Percentiles rank a stretch among this genome's conserved stretches.
Conservation (phyloP, 2,113 vertebrate genomes). For the Deroptyus accipitrinus region DNA sequence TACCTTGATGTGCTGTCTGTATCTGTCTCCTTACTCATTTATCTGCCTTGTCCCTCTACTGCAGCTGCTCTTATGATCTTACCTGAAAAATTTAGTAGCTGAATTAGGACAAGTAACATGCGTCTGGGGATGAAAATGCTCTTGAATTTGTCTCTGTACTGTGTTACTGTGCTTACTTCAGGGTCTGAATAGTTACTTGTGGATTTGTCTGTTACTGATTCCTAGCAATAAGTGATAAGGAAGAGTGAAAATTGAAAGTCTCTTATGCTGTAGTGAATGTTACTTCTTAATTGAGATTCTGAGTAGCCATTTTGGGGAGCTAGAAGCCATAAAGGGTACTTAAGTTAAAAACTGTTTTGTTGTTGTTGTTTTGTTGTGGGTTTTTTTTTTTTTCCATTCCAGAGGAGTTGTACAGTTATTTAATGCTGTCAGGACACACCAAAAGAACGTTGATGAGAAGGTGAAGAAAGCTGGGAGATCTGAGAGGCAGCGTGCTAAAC, state of each 20-base stretch:
- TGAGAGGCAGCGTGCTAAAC: constrained; percentile 86
- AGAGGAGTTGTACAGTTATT: constrained; percentile 96
- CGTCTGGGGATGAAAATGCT: not conserved
- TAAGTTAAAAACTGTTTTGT: not conserved
- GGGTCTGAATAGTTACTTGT: not conserved
- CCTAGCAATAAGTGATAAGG: not conserved
- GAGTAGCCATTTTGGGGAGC: not conserved
- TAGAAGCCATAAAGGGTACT: not conserved
- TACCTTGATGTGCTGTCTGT: not conserved
- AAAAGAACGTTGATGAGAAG: constrained; percentile 83
- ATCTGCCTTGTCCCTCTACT: not conserved
- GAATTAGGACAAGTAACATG: not conserved
- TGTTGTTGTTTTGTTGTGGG: not conserved
- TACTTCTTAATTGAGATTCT: not conserved
- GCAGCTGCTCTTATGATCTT: not conserved
- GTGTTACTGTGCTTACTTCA: not conserved
- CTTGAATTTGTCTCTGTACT: not conserved
- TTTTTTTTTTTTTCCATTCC: not conserved
- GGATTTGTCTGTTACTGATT: not conserved
- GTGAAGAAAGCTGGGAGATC: constrained; percentile 85
- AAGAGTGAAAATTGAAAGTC: not conserved
- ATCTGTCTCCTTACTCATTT: not conserved
- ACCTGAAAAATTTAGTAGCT: not conserved
- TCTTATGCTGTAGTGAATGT: not conserved
- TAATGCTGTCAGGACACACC: constrained; percentile 90